These are phyloP conservation scores for Ramazzottius varieornatus DNA, from an alignment of 2,888 invertebrate species.

Conservation along the genomic window DNA sequence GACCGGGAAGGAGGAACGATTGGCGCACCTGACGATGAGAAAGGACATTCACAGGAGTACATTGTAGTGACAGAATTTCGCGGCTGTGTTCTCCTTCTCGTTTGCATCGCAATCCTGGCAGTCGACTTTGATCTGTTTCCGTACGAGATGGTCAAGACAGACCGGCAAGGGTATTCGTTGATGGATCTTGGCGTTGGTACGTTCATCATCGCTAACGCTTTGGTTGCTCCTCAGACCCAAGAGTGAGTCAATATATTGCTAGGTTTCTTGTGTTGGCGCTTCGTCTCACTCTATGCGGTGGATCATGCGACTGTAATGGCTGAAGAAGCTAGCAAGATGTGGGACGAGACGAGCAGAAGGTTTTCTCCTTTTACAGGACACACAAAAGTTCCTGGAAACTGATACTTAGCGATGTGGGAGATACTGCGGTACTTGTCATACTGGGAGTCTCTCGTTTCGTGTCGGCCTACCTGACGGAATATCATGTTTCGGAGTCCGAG, in stretches of 20 bases:
- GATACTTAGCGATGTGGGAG: background rate
- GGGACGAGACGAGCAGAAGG: too few relatives aligned
- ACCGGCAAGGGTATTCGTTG: constrained; percentile 50
- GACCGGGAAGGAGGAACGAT: too few relatives aligned
- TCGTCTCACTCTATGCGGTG: too few relatives aligned
- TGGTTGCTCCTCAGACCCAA: constrained; percentile 31
- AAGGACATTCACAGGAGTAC: too few relatives aligned
- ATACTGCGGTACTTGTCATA: constrained; percentile 19
- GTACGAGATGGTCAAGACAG: constrained; percentile 56
- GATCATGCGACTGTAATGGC: too few relatives aligned
- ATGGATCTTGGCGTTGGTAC: constrained; percentile 90
- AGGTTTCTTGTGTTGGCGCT: too few relatives aligned
- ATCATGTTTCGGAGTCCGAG: constrained; percentile 64
- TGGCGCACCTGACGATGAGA: too few relatives aligned
- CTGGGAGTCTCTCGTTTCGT: constrained; percentile 25
- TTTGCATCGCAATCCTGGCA: constrained; percentile 57
- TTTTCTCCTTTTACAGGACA: background rate
- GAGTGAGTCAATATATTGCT: too few relatives aligned
- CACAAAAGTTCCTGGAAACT: background rate
- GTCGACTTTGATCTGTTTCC: constrained; percentile 78
- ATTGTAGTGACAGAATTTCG: constrained; percentile 13
- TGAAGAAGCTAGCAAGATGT: too few relatives aligned
- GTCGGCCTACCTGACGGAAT: constrained; percentile 33
- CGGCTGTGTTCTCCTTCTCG: constrained; percentile 35
- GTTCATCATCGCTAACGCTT: constrained; percentile 51